Percentiles rank a stretch among this genome's conserved stretches.
These are phyloP conservation scores for Galleria mellonella DNA, from an alignment of 1,140 invertebrate species.

Conservation along the genomic window DNA sequence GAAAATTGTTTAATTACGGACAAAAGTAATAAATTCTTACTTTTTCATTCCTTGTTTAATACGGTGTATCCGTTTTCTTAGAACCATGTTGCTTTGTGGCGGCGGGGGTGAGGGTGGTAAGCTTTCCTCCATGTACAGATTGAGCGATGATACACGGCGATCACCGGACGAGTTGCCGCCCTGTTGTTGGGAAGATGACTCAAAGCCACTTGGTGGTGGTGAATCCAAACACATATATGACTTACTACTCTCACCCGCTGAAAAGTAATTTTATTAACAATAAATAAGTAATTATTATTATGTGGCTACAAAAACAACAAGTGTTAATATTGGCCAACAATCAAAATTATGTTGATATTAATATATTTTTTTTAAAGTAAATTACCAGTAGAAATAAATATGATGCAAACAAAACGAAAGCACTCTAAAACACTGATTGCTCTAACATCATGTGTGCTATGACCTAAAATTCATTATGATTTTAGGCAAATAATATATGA, in stretches of 20 bases:
- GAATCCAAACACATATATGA: conserved; percentile 79
- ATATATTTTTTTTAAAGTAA: too few species aligned
- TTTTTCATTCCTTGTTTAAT: conserved; percentile 93
- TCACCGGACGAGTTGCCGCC: conserved; percentile 45
- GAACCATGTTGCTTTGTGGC: conserved; percentile 88
- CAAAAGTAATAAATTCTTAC: too few species aligned
- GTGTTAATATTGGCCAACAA: neutral
- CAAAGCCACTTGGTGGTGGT: conserved; percentile 72
- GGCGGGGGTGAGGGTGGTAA: conserved; percentile 75
- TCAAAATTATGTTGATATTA: too few species aligned
- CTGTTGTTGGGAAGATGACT: conserved; percentile 54
- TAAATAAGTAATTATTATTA: too few species aligned
- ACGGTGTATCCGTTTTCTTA: conserved; percentile 88
- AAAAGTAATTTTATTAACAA: conserved; percentile 3
- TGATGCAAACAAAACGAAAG: too few species aligned
- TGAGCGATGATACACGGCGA: conserved; percentile 62
- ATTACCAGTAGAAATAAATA: too few species aligned
- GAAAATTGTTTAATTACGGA: too few species aligned
- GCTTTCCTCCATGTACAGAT: conserved; percentile 73
- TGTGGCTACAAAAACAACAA: neutral
- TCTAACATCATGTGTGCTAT: too few species aligned
- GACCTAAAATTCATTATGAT: too few species aligned
- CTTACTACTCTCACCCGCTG: conserved; percentile 78
- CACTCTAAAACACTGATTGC: too few species aligned
- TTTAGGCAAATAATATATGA: too few species aligned